Conservation (phyloP, 2,797 vertebrate genomes). For the Buceros bicornis region DNA sequence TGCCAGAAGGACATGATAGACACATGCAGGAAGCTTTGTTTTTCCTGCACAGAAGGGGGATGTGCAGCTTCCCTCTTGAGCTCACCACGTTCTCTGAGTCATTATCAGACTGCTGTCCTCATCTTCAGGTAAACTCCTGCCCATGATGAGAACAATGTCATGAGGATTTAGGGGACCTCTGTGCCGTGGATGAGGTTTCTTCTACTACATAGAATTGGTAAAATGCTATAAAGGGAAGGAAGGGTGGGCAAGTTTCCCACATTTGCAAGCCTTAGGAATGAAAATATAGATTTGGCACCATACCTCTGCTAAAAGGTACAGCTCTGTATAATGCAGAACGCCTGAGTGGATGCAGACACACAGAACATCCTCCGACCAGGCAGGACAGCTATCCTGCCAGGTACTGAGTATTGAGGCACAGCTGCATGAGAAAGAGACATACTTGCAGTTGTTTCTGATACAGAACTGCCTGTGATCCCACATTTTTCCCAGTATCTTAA, state of each 20-base stretch:
- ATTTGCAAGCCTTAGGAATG: neutral
- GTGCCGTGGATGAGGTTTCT: neutral
- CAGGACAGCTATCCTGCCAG: neutral
- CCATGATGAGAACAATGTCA: neutral
- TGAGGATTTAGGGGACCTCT: neutral
- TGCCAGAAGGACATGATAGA: neutral
- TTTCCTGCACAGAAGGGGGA: neutral
- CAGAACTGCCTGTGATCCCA: neutral
- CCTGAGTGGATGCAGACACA: neutral
- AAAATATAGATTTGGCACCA: neutral
- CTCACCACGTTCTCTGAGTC: neutral
- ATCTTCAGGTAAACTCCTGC: neutral
- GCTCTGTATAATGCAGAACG: neutral
- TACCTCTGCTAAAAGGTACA: neutral
- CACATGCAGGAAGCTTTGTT: neutral
- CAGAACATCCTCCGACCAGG: neutral
- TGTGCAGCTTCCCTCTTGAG: neutral
- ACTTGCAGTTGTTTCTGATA: neutral
- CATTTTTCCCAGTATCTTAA: neutral
- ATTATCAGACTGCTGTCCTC: fast-evolving
- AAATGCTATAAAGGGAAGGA: neutral
- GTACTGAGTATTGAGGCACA: fast-evolving
- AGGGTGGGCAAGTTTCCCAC: neutral
- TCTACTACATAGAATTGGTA: neutral
- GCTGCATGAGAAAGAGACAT: neutral